Percentiles rank a stretch among this genome's conserved stretches.
phyloP scores from a whole-genome alignment of 2,113 vertebrate species.

The Alaudala cheleensis region DNA sequence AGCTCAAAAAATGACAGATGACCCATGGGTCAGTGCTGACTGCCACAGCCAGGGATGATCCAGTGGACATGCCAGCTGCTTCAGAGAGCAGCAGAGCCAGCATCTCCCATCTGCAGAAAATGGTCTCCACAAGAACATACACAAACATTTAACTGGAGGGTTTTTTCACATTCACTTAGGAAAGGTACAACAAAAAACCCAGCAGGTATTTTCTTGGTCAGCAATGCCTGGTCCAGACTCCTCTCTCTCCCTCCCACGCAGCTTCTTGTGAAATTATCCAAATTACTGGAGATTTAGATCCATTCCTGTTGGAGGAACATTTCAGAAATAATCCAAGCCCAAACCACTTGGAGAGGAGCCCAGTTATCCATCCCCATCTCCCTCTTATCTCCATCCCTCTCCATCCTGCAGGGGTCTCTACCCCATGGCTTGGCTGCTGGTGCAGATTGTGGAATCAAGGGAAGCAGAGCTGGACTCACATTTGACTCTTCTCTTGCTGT shows the following conservation, averaged over 20 bases:
- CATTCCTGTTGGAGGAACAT: background rate
- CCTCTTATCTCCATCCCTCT: background rate
- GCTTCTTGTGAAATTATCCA: background rate
- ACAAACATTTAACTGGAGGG: background rate
- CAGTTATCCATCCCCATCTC: background rate
- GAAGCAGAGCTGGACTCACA: background rate
- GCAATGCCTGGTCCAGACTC: background rate
- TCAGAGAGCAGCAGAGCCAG: background rate
- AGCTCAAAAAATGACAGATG: background rate
- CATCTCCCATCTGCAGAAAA: background rate
- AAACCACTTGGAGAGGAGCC: background rate
- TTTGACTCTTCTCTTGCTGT: fast-evolving
- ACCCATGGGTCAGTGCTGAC: background rate
- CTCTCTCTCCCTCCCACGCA: background rate
- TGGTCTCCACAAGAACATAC: background rate
- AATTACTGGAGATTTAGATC: background rate
- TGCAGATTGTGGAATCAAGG: background rate
- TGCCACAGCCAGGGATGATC: background rate
- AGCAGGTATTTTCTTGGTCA: background rate
- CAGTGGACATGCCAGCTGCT: fast-evolving
- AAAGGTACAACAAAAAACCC: background rate
- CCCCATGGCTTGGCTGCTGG: background rate
- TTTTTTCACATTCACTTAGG: background rate
- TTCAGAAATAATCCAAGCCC: background rate
- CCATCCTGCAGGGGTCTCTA: background rate